Percentiles rank a stretch among this genome's conserved stretches.
Evolutionary conservation across 2,888 invertebrate genomes (phyloP).

Genomic region (Eilema sororculum): DNA sequence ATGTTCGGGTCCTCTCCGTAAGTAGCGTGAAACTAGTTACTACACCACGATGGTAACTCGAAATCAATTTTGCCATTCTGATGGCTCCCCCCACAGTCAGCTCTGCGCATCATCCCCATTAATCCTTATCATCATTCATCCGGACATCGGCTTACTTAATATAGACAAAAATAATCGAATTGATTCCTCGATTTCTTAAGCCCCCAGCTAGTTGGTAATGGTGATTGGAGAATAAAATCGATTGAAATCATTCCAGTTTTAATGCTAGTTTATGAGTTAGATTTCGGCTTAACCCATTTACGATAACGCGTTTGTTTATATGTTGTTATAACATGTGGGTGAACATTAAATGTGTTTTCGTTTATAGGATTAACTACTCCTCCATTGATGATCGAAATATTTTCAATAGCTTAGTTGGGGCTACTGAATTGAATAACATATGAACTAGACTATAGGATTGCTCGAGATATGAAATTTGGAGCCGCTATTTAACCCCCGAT

Average conservation of each 20-base stretch:
- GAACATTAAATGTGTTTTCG: constrained; percentile 1
- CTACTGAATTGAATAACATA: background rate
- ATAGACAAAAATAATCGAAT: background rate
- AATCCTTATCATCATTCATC: too few relatives aligned
- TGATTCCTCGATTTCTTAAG: background rate
- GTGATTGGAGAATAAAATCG: background rate
- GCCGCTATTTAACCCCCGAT: too few relatives aligned
- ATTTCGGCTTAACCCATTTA: background rate
- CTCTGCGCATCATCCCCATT: too few relatives aligned
- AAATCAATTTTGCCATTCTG: too few relatives aligned
- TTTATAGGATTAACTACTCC: background rate
- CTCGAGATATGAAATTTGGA: too few relatives aligned
- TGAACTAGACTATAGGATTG: background rate
- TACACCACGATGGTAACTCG: too few relatives aligned
- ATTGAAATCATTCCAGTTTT: background rate
- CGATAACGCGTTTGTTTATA: background rate
- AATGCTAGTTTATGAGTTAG: constrained; percentile 4
- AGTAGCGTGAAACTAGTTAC: too few relatives aligned
- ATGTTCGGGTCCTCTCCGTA: too few relatives aligned
- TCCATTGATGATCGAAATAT: background rate
- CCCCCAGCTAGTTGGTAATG: background rate
- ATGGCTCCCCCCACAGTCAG: too few relatives aligned
- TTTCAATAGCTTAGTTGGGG: background rate
- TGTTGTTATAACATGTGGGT: background rate
- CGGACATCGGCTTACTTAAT: background rate